Percentiles rank a stretch among this genome's conserved stretches.
These are phyloP conservation scores for Solea senegalensis DNA, from an alignment of 2,113 vertebrate genomes.

Conservation along the genomic window DNA sequence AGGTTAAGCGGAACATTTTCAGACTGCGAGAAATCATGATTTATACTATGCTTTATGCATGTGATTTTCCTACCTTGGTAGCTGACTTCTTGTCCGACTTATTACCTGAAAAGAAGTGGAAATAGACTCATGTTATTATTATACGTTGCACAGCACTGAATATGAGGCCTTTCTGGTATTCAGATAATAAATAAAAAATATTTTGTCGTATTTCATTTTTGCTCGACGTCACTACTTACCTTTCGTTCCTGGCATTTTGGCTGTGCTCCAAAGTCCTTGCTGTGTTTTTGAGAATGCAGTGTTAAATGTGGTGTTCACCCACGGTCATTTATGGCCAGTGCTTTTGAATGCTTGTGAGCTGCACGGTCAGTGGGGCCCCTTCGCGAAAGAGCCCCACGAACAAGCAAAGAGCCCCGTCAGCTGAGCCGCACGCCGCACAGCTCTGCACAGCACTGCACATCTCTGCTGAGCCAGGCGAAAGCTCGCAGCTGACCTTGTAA, in stretches of 20 bases:
- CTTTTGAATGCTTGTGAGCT: constrained; percentile 73
- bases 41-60: neutral
- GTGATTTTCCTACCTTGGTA: constrained; percentile 78
- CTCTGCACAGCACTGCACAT: constrained; percentile 44
- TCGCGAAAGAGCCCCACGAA: constrained; percentile 76
- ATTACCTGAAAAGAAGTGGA: constrained; percentile 75
- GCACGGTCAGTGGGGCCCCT: constrained; percentile 70
- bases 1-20: neutral
- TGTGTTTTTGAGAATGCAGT: constrained; percentile 70
- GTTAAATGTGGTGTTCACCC: constrained; percentile 51
- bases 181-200: neutral
- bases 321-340: constrained; percentile 79
- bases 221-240: constrained; percentile 56
- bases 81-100: constrained; percentile 85
- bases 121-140: neutral
- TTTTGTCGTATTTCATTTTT: neutral
- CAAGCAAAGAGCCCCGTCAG: constrained; percentile 85
- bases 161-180: neutral
- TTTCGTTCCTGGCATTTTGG: constrained; percentile 85
- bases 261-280: constrained; percentile 66
- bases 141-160: neutral
- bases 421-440: constrained; percentile 56
- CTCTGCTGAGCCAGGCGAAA: constrained; percentile 84
- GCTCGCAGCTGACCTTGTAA: constrained; percentile 68
- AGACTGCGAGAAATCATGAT: neutral